Evolutionary conservation across 2,888 invertebrate species (phyloP).

Genomic region (Atrina japonica): DNA sequence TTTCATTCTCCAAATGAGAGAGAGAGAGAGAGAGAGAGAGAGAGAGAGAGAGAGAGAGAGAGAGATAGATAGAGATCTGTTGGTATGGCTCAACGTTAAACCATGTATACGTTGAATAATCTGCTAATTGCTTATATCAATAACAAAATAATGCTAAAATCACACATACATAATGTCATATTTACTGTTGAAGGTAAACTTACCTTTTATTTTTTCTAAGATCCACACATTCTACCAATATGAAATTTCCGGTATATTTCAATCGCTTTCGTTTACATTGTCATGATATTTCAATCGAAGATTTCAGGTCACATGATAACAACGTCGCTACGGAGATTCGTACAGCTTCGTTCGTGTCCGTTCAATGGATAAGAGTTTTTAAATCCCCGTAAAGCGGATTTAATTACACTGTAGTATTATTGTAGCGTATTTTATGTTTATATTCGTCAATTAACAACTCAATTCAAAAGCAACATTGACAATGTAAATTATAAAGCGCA

Average conservation of each 20-base stretch:
- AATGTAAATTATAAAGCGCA: no score
- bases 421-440: conserved; percentile 16
- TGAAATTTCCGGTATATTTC: no score
- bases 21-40: background rate
- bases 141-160: no score
- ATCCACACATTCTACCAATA: no score
- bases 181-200: no score
- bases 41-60: background rate
- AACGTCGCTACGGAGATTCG: conserved; percentile 69
- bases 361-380: conserved; percentile 17
- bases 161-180: no score
- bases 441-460: conserved; percentile 17
- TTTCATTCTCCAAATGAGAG: background rate
- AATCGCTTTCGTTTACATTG: no score
- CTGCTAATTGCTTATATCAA: no score
- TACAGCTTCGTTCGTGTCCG: conserved; percentile 28
- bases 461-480: background rate
- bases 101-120: no score
- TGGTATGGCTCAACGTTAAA: no score
- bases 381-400: conserved; percentile 24
- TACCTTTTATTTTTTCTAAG: no score
- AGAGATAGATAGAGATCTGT: no score
- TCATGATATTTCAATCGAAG: conserved; percentile 4
- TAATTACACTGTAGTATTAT: conserved; percentile 12
- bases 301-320: conserved; percentile 61